Base-by-base conservation (phyloP, 2,113 vertebrate species). In the Cichladusa arquata region DNA sequence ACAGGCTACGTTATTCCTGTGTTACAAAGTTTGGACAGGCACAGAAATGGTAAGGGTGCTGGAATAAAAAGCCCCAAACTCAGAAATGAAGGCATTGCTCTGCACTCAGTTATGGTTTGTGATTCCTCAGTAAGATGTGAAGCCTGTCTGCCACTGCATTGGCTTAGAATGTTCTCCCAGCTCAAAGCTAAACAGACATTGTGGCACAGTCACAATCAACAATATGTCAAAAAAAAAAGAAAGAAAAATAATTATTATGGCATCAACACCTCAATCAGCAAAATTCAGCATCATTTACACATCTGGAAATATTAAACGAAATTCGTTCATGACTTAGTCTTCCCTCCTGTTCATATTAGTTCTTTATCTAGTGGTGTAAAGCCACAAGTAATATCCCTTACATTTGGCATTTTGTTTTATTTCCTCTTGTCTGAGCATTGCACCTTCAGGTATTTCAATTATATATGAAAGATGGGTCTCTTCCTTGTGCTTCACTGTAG, bases 391-490 rank as follows among this genome's bases (percentile, higher is more conserved):
- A 78, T 71, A 71, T 78, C 71, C n/a, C 38, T 91, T 62, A 76
- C 28, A 69, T 60, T 53, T 88, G 38, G 19, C 80, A 84, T 86
- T 82, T 89, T 84, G 64, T 66, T 96, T 93, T 78, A 90, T 90
- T 97, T 94, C 54, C 64, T 71, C 51, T 60, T 78, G 16, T 67
- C 62, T 95, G 69, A 88, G 33, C 80, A 80, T 76, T 92, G 62
- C 28, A 92, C 62, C 58, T 84, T 88, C 86, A 95, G 76, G 60
- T 95, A 73, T 74, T 88, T 74, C 66, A 95, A 82, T 84, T 89
- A 89, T 69, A 65, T 81, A 60, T 77, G 82, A 94, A 93, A 87
- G 66, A 89, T 53, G 33, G 31, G 44, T 87, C 50, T 74, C 69
- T 57, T 69, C 40, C 19, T 74, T 76, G 62, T 60, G 26, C 72